phyloP scores from a whole-genome alignment of 2,888 invertebrate genomes.

The Pyrocoelia pectoralis region DNA sequence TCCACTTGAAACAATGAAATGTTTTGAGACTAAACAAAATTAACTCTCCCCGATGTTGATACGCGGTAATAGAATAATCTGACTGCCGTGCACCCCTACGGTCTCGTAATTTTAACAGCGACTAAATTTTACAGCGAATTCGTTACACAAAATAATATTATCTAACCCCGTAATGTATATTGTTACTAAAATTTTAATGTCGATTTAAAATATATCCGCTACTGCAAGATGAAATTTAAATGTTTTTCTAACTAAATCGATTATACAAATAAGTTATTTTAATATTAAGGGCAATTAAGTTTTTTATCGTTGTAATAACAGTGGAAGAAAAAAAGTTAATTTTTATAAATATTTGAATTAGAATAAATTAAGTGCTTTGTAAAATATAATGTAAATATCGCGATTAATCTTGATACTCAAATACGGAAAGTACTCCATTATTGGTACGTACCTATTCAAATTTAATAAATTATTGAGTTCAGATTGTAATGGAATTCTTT shows the following conservation, averaged over 20 bases:
- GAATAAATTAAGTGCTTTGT: too few species aligned
- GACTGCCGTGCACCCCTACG: slow-evolving; percentile 57
- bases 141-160: slow-evolving; percentile 12
- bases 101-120: slow-evolving; percentile 23
- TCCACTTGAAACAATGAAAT: slow-evolving; percentile 72
- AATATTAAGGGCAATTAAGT: too few species aligned
- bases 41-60: slow-evolving; percentile 69
- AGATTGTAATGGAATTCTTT: slow-evolving; percentile 1
- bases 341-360: too few species aligned
- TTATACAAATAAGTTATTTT: background rate
- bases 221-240: too few species aligned
- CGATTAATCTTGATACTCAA: background rate
- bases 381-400: background rate
- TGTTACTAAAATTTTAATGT: slow-evolving; percentile 2
- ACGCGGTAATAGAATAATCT: slow-evolving; percentile 77
- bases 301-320: too few species aligned
- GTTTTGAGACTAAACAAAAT: slow-evolving; percentile 75
- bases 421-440: background rate
- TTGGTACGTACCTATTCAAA: background rate
- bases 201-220: background rate
- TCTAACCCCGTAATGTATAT: slow-evolving; percentile 4
- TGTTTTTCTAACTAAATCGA: background rate
- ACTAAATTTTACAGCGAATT: slow-evolving; percentile 26
- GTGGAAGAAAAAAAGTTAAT: too few species aligned
- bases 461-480: background rate